These are phyloP conservation scores for Oophaga pumilio DNA, from an alignment of 2,113 vertebrate genomes.

Conservation along the genomic window DNA sequence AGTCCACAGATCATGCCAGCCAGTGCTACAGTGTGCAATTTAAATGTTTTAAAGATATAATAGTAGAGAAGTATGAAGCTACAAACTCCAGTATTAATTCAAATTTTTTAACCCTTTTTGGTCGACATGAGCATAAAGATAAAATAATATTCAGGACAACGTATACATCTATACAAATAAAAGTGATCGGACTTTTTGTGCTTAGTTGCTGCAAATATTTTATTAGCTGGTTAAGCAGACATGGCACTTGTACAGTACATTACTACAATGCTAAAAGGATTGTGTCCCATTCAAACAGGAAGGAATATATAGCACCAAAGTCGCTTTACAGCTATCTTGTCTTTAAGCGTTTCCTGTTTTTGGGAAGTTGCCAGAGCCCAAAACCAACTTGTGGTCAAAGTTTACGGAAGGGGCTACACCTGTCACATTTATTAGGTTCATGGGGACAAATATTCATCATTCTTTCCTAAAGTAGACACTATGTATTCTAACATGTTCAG, in stretches of 20 bases:
- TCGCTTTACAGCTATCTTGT: conserved; percentile 37
- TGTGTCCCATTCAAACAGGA: conserved; percentile 10
- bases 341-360: conserved; percentile 19
- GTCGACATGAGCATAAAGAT: neutral
- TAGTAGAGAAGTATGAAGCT: no score
- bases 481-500: neutral
- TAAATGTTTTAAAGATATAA: no score
- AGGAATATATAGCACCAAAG: conserved; percentile 48
- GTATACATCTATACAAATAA: neutral
- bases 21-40: no score
- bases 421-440: neutral
- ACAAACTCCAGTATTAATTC: no score
- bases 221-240: conserved; percentile 60
- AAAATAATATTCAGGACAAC: neutral
- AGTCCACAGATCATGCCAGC: no score
- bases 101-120: no score
- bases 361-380: conserved; percentile 14
- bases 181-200: neutral
- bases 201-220: conserved; percentile 51
- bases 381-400: conserved; percentile 6
- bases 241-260: conserved; percentile 54
- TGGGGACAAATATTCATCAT: neutral
- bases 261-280: neutral
- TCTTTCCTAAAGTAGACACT: neutral
- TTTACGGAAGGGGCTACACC: neutral